A percentile compares a stretch with the other conserved stretches of the same genome.
Conservation (phyloP, 2,888 invertebrate genomes). For the Silvanus unidentatus region DNA sequence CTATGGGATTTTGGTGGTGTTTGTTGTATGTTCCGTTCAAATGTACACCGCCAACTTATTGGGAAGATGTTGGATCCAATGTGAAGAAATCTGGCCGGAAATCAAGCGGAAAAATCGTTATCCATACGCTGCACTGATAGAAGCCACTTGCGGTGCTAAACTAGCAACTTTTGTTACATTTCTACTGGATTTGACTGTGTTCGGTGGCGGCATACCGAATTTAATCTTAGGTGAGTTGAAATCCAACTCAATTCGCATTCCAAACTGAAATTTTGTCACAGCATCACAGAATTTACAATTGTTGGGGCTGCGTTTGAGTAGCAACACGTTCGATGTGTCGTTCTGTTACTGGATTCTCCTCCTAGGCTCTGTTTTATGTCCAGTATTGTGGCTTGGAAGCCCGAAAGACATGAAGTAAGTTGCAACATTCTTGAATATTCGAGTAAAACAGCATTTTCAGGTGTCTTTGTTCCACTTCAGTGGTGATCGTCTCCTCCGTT, state of each 20-base stretch:
- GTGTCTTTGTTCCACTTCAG: slow-evolving; percentile 60
- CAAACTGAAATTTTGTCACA: slow-evolving; percentile 37
- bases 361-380: slow-evolving; percentile 67
- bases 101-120: slow-evolving; percentile 53
- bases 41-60: slow-evolving; percentile 76
- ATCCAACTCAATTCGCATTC: background rate
- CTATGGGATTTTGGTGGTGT: slow-evolving; percentile 63
- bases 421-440: slow-evolving; percentile 23
- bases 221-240: slow-evolving; percentile 62
- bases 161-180: slow-evolving; percentile 60
- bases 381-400: slow-evolving; percentile 82
- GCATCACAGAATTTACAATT: slow-evolving; percentile 75
- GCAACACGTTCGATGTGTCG: slow-evolving; percentile 59
- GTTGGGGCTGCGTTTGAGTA: slow-evolving; percentile 66
- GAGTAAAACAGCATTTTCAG: slow-evolving; percentile 42
- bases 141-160: slow-evolving; percentile 65
- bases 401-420: slow-evolving; percentile 87
- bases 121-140: slow-evolving; percentile 80
- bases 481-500: slow-evolving; percentile 57
- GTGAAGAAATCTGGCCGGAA: slow-evolving; percentile 63
- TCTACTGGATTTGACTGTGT: slow-evolving; percentile 68
- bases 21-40: slow-evolving; percentile 63
- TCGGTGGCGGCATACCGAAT: slow-evolving; percentile 74
- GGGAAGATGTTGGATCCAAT: slow-evolving; percentile 76
- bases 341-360: slow-evolving; percentile 81